These are phyloP conservation scores for Drosophila seguyi DNA, from an alignment of 1,140 invertebrate species.

Conservation along the genomic window DNA sequence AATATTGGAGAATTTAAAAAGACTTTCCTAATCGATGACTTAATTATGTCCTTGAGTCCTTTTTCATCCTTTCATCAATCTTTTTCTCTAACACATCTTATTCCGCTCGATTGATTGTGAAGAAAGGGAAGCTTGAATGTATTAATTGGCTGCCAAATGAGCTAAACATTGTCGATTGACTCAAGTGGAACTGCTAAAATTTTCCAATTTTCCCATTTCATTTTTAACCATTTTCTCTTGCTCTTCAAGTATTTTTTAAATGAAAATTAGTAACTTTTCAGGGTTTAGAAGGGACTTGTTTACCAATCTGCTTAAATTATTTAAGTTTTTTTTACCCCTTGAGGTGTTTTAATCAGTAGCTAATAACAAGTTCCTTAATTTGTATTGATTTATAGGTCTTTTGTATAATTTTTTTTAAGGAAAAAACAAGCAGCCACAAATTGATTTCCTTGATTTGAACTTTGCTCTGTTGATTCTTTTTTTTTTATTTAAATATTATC, in stretches of 20 bases:
- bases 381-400: conserved; percentile 69
- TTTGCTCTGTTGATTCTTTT: conserved; percentile 23
- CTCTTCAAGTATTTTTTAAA: not conserved
- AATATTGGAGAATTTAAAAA: not conserved
- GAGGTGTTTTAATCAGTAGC: conserved; percentile 58
- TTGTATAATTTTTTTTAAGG: conserved; percentile 21
- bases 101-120: not conserved
- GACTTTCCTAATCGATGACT: not conserved
- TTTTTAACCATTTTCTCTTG: conserved; percentile 7
- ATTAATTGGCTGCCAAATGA: conserved; percentile 67
- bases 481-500: conserved; percentile 24
- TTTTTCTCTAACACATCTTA: conserved; percentile 10
- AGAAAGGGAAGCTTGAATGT: conserved; percentile 10
- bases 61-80: conserved; percentile 17
- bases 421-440: conserved; percentile 20
- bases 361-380: conserved; percentile 52
- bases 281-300: not conserved
- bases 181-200: conserved; percentile 10
- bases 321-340: not conserved
- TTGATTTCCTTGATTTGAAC: conserved; percentile 45
- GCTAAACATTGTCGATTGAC: conserved; percentile 42
- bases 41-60: not conserved
- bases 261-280: not conserved
- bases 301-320: not conserved
- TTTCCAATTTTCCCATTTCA: conserved; percentile 1